phyloP scores from a whole-genome alignment of 2,888 invertebrate species.

The Erebia palarica region DNA sequence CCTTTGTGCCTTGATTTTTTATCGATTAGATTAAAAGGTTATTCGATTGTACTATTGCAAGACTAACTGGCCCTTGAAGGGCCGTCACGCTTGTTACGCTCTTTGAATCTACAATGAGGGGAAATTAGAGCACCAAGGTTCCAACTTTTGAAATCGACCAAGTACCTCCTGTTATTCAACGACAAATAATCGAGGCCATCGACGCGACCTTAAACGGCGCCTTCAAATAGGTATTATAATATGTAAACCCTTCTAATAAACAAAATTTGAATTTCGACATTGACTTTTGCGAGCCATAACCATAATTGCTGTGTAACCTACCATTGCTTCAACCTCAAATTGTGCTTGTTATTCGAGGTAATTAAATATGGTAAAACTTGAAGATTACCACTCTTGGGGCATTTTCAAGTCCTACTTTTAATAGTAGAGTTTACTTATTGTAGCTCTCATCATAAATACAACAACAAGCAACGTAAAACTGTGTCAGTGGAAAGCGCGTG shows the following conservation, averaged over 20 bases:
- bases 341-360: background rate
- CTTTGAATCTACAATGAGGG: slow-evolving; percentile 78
- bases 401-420: background rate
- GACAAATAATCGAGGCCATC: slow-evolving; percentile 67
- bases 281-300: slow-evolving; percentile 68
- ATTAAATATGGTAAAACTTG: background rate
- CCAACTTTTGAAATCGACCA: slow-evolving; percentile 75
- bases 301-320: slow-evolving; percentile 51
- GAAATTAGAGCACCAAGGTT: slow-evolving; percentile 80
- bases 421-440: slow-evolving; percentile 10
- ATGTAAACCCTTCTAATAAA: slow-evolving; percentile 77
- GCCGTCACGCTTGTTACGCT: slow-evolving; percentile 72
- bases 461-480: slow-evolving; percentile 57
- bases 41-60: slow-evolving; percentile 51
- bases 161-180: slow-evolving; percentile 62
- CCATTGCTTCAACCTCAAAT: slow-evolving; percentile 3
- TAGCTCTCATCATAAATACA: slow-evolving; percentile 27
- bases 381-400: background rate
- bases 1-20: slow-evolving; percentile 12
- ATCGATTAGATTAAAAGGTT: slow-evolving; percentile 38
- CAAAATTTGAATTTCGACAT: slow-evolving; percentile 68
- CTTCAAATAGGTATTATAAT: slow-evolving; percentile 57
- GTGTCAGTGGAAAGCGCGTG: slow-evolving; percentile 81
- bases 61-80: slow-evolving; percentile 67
- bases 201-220: slow-evolving; percentile 71